These are phyloP conservation scores for Cervus canadensis DNA, from an alignment of 2,113 vertebrate species.

Conservation along the genomic window DNA sequence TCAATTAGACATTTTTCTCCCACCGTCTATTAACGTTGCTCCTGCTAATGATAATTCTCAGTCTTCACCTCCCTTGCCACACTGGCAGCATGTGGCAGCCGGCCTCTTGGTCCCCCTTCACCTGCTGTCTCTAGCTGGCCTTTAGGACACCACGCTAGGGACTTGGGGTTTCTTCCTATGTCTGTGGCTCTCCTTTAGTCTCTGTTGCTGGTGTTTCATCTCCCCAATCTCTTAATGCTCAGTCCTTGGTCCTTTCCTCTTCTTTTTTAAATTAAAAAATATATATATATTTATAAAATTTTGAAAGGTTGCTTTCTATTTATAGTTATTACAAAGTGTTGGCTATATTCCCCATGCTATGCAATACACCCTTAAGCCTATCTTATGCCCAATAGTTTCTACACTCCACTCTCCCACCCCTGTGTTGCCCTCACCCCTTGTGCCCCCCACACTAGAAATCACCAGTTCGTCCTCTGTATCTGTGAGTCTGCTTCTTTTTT, in stretches of 20 bases:
- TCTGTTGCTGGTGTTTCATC: background rate
- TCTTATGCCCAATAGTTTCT: background rate
- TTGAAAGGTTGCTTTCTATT: background rate
- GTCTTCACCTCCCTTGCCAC: background rate
- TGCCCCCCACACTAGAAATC: background rate
- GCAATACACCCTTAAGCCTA: background rate
- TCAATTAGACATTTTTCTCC: background rate
- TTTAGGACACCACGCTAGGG: background rate
- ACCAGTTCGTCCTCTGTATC: no score
- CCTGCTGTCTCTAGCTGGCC: background rate
- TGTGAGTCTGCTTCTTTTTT: background rate
- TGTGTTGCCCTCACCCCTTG: background rate
- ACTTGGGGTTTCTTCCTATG: background rate
- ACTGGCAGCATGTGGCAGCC: background rate
- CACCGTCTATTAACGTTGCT: rapidly evolving
- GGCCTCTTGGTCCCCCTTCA: background rate
- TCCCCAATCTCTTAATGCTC: background rate
- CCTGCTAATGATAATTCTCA: background rate
- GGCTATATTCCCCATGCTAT: background rate
- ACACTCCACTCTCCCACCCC: background rate
- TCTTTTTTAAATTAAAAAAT: background rate
- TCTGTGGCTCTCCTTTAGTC: background rate
- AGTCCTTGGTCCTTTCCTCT: background rate
- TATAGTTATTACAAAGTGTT: background rate
- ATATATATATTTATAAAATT: background rate